These are phyloP conservation scores for Aegithalos caudatus DNA, from an alignment of 2,113 vertebrate genomes.

Conservation along the genomic window DNA sequence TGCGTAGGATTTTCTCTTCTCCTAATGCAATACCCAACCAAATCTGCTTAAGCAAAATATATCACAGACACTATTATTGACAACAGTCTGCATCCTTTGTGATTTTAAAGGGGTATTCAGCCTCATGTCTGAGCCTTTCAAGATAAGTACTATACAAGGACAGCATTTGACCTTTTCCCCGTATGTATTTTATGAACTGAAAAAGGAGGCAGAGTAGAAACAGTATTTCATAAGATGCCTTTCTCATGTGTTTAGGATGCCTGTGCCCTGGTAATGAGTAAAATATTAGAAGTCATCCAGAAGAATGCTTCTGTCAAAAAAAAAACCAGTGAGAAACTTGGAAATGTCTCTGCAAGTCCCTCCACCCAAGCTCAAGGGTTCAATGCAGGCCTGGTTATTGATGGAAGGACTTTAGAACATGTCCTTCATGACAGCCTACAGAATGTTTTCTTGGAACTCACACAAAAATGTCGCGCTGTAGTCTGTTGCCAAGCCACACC, in stretches of 20 bases:
- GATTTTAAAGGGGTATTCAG: background rate
- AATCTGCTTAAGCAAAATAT: background rate
- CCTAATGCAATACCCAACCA: background rate
- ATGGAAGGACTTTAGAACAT: slow-evolving; percentile 80
- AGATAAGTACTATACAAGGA: background rate
- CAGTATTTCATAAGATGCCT: background rate
- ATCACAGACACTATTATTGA: background rate
- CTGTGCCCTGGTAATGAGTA: slow-evolving; percentile 76
- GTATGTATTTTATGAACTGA: background rate
- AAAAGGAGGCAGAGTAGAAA: background rate
- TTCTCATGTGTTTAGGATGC: slow-evolving; percentile 73
- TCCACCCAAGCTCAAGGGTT: background rate
- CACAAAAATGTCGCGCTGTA: slow-evolving; percentile 75
- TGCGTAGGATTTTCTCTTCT: background rate
- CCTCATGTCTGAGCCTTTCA: background rate
- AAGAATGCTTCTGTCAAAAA: background rate
- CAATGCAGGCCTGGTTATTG: slow-evolving; percentile 76
- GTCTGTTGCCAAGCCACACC: slow-evolving; percentile 86
- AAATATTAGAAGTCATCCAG: slow-evolving; percentile 72
- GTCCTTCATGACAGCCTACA: slow-evolving; percentile 76
- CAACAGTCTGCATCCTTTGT: background rate
- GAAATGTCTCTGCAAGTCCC: background rate
- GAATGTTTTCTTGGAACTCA: slow-evolving; percentile 75
- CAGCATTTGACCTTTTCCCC: background rate
- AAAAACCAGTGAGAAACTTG: fast-evolving